These are phyloP conservation scores for Eulemur albifrons DNA, from an alignment of 2,797 vertebrate species.

Conservation along the genomic window DNA sequence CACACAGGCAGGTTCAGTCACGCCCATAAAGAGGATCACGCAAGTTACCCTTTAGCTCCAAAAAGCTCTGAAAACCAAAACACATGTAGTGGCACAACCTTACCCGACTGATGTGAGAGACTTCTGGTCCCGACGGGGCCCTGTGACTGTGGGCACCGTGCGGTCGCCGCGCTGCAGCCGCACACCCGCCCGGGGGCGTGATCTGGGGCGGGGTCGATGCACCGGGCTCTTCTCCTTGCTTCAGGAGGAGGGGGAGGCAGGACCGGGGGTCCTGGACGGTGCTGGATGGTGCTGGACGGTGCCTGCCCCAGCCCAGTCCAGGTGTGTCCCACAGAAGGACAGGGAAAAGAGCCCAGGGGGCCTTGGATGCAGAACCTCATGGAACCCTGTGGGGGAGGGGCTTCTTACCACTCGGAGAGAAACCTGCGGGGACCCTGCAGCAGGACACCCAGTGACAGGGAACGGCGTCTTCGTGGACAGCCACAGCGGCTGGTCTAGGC, in stretches of 20 bases:
- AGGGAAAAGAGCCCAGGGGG: neutral
- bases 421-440: neutral
- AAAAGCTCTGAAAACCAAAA: neutral
- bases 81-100: neutral
- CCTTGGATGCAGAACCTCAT: neutral
- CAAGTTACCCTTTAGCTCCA: neutral
- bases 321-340: too few relatives aligned
- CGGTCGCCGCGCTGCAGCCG: rapidly evolving
- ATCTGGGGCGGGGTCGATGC: neutral
- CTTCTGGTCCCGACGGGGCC: neutral
- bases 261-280: rapidly evolving
- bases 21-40: too few relatives aligned
- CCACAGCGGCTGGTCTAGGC: neutral
- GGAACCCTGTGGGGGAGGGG: neutral
- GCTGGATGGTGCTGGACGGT: too few relatives aligned
- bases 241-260: neutral
- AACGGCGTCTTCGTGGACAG: neutral
- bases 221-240: neutral
- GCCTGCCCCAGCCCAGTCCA: neutral
- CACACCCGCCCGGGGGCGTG: rapidly evolving
- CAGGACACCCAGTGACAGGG: neutral
- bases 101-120: neutral
- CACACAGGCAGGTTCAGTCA: neutral
- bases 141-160: neutral
- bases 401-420: too few relatives aligned